phyloP scores from a whole-genome alignment of 2,888 invertebrate species.

The Pardosa pseudoannulata region DNA sequence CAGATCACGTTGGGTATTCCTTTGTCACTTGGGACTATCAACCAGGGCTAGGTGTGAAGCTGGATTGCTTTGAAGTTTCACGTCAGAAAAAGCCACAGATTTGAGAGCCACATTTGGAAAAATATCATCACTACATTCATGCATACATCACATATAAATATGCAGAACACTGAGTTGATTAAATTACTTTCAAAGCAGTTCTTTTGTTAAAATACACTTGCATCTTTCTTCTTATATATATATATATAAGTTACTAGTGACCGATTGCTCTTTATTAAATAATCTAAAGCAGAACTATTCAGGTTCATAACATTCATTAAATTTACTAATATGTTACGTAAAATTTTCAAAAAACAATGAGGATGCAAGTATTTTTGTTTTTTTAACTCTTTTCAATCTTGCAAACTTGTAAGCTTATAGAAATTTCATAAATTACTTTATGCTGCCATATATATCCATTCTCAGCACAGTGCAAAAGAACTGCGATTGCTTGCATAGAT shows the following conservation, averaged over 20 bases:
- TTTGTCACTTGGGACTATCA: slow-evolving; percentile 17
- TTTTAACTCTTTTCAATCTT: neutral
- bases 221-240: neutral
- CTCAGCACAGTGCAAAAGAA: no score
- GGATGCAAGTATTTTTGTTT: neutral
- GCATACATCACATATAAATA: neutral
- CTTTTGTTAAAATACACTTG: neutral
- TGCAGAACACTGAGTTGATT: neutral
- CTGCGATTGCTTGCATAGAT: no score
- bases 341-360: neutral
- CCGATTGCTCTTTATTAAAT: neutral
- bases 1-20: neutral
- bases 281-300: slow-evolving; percentile 9
- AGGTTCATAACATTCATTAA: neutral
- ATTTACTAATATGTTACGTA: neutral
- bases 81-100: slow-evolving; percentile 8
- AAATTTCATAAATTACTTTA: neutral
- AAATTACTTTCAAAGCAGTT: neutral
- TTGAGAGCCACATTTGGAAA: slow-evolving; percentile 5
- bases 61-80: slow-evolving; percentile 53
- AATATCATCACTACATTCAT: slow-evolving; percentile 5
- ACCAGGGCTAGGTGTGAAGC: slow-evolving; percentile 14
- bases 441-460: neutral
- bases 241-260: neutral
- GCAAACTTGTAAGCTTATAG: neutral